A percentile compares a stretch with the other conserved stretches of the same genome.
Evolutionary conservation across 2,113 vertebrate species (phyloP).

Genomic region (Cryptotis parvus): DNA sequence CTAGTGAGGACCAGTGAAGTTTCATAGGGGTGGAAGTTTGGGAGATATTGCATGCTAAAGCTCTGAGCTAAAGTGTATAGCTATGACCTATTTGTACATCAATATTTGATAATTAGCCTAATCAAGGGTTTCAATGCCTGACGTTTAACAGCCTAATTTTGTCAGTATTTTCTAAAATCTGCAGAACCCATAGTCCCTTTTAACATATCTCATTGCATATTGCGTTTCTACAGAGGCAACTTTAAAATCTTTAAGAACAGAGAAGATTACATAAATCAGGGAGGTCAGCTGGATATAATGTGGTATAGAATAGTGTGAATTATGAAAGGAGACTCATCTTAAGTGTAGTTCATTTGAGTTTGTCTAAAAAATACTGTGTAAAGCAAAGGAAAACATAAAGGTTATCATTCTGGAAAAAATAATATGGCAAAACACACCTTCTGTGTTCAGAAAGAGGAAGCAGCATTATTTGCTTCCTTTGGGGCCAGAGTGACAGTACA

Average conservation of each 20-base stretch:
- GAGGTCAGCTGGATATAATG: background rate
- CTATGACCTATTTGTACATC: background rate
- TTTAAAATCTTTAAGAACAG: slow-evolving; percentile 36
- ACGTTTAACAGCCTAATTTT: background rate
- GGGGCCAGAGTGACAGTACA: background rate
- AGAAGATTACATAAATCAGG: no score
- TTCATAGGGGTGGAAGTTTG: background rate
- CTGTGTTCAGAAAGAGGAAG: background rate
- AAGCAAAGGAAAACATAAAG: background rate
- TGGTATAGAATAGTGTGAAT: background rate
- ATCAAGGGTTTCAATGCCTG: background rate
- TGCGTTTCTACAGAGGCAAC: background rate
- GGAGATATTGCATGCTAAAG: background rate
- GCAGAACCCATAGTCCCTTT: background rate
- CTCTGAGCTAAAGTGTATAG: background rate
- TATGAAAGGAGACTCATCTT: background rate
- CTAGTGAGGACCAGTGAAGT: background rate
- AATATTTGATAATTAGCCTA: background rate
- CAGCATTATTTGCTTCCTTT: no score
- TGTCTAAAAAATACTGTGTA: background rate
- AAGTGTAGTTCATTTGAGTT: background rate
- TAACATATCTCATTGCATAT: background rate
- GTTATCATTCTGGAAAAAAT: background rate
- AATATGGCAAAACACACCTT: no score
- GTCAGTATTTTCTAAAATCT: background rate